phyloP scores from a whole-genome alignment of 2,113 vertebrate species.

The Tragelaphus scriptus region DNA sequence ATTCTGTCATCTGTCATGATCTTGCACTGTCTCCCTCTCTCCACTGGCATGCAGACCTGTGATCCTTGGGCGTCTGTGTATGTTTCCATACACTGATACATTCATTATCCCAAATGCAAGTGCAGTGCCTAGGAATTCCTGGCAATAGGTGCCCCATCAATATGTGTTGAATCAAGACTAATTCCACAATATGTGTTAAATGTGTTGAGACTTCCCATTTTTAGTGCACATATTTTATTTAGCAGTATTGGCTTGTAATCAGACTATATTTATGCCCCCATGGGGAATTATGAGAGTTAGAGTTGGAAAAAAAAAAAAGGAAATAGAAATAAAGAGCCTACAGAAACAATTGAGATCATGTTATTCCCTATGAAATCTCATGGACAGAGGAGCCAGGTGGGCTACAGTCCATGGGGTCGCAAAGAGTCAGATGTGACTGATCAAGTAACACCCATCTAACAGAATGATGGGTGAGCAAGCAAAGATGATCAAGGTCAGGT shows the following conservation, averaged over 20 bases:
- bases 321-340: background rate
- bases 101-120: background rate
- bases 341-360: background rate
- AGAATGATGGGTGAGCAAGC: background rate
- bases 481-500: background rate
- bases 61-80: background rate
- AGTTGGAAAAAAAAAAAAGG: background rate
- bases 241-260: background rate
- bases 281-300: background rate
- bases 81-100: background rate
- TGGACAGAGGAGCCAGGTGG: background rate
- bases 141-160: background rate
- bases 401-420: background rate
- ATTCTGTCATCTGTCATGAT: background rate
- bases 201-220: background rate
- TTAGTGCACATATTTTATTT: background rate
- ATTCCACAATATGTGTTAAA: background rate
- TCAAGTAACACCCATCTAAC: too few relatives aligned
- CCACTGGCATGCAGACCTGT: background rate
- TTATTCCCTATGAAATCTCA: background rate
- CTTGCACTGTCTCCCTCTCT: accelerated
- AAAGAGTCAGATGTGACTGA: accelerated
- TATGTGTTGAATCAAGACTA: background rate
- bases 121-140: background rate
- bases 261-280: background rate